Base-by-base conservation (phyloP, 2,113 vertebrate genomes). In the Perca fluviatilis region DNA sequence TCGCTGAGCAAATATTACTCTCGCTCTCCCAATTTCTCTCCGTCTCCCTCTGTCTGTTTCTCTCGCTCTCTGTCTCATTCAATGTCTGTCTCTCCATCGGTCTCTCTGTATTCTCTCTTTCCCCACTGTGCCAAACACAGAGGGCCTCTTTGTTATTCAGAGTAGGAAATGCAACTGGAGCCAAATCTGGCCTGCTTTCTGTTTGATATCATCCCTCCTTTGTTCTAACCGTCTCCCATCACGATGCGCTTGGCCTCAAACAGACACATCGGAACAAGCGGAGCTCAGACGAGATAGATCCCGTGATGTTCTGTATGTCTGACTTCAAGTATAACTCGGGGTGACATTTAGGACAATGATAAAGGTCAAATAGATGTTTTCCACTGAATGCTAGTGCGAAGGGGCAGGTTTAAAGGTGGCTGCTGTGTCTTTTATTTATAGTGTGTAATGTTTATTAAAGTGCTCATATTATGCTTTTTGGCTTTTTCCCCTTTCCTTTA, bases 141-240 rank as follows among this genome's bases (percentile, higher is more conserved):
- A 92, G 84, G 83, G 73, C 73, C 79, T 90, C 90, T 91, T 92
- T 92, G 92, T 94, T 92, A 93, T 89, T 91, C 88, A 50, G 86
- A 89, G 84, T 87, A 88, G 91, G 91, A 93, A 94, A 92, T 68
- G 80, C 86, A 78, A 92, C 82, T 30, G 66, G 77, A 91, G 90
- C 91, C 92, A 92, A 92, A 91, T 90, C 74, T 75, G 90, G 76
- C 82, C 76, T 51, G 91, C 80, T 84, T 90, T 88, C 85, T 68
- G 87, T 89, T 92, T 90, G 87, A 93, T 93, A 93, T 89, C 88
- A 83, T 90, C 87, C 89, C 81, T 43, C 74, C 91, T 93, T 92
- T 92, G 91, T 92, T 89, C 86, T 82, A 14, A 51, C 56, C 21
- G 18, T 46, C 86, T 90, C 82, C 84, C 74, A 75, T 86, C 86